A percentile compares a stretch with the other conserved stretches of the same genome.
phyloP scores from a whole-genome alignment of 2,113 vertebrate genomes.

The Myocastor coypus region DNA sequence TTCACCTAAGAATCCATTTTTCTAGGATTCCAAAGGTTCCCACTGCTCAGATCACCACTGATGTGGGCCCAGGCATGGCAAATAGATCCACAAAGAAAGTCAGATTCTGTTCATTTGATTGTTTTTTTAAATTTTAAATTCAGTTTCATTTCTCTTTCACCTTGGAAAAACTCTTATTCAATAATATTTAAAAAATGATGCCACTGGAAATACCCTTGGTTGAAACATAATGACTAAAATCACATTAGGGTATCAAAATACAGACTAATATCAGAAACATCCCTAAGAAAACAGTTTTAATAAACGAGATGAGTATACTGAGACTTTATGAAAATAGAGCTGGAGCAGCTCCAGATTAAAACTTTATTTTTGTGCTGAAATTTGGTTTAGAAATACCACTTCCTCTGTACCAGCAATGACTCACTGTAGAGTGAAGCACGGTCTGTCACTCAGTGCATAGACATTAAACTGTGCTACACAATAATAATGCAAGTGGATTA shows the following conservation, averaged over 20 bases:
- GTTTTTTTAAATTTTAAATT: not conserved
- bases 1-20: not conserved
- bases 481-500: not conserved
- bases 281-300: not conserved
- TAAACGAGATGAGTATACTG: not conserved
- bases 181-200: not conserved
- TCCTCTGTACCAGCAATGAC: not conserved
- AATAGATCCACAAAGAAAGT: not conserved
- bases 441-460: not conserved
- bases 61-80: not conserved
- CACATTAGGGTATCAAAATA: not conserved
- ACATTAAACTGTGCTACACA: not conserved
- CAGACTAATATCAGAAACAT: not conserved
- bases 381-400: not conserved
- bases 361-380: not conserved
- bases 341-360: not conserved
- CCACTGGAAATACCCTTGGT: not conserved
- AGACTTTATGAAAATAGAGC: not conserved
- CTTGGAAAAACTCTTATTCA: not conserved
- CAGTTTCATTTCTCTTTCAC: not conserved
- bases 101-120: not conserved
- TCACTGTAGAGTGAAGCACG: accelerated
- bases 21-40: not conserved
- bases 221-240: not conserved
- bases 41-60: not conserved